Evolutionary conservation across 2,797 vertebrate genomes (phyloP), one percentile per base, ranked within the genome.

Genomic region (Molothrus aeneus): DNA sequence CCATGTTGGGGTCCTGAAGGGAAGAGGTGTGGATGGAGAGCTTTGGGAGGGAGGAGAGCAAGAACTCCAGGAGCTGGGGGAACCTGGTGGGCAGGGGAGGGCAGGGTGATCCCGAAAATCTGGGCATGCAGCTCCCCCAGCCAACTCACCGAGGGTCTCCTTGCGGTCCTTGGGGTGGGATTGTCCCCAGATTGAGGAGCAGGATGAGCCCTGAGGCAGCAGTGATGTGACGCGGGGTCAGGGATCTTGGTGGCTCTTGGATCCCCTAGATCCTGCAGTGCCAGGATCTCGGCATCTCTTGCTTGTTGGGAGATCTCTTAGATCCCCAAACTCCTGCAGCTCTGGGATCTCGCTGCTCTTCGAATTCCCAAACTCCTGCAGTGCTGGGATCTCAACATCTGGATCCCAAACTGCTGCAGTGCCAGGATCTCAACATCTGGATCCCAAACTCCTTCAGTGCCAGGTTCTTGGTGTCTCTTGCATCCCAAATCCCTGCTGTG

Each of bases 391-490:
- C 13, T 12, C 2, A 2, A 1, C 2, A 6, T 24, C 21, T 26
- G 17, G 17, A 53, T 17, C 18, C 34, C 12, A 15, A 15, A 38
- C 5, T n/a, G 18, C 56, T 11, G 56, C n/a, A 57, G 22, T 25
- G 21, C 2, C 1, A 0, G 20, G 53, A 9, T 38, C 53, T 32
- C 31, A 21, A 9, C 13, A 6, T 24, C 21, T 25, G 16, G 17
- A 53, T 70, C 17, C 72, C 29, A 38, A 47, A 4, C 0, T 38
- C 29, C 17, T 51, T 22, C 21, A 1, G 20, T 21, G 11, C 17
- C 0, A 0, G 19, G 20, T 6, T 34, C 1, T 80, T 0, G 1
- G 2, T 4, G 7, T 28, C 2, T 40, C 38, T 13, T 18, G 50
- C 3, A 47, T 54, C 8, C 25, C 13, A 32, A 31, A 1, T 0